Base-by-base conservation (phyloP, 1,140 invertebrate genomes). In the Papilio xuthus region DNA sequence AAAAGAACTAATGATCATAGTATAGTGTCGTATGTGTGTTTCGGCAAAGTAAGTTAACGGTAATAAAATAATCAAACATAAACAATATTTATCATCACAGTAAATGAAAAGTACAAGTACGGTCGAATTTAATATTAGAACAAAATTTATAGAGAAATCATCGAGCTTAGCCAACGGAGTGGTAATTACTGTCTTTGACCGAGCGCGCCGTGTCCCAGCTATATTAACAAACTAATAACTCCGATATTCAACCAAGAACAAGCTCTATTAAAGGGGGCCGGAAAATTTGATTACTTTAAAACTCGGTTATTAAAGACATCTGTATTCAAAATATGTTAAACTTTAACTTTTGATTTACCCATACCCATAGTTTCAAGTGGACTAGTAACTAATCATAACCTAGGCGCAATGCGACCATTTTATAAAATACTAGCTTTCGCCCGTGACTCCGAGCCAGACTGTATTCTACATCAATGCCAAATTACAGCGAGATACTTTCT, bases 161-260 rank as follows among this genome's bases (percentile, higher is more conserved):
- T 67, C 13, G 60, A 67, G 60, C 26, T 67, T 7, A 67, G 60
- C 60, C 26, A 67, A 67, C 60, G 26, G 0, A 26, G 60, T 60
- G 9, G 56, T 67, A 67, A 67, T 67, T 28, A 28, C 60, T 67
- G 60, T 67, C 60, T 67, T 67, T 67, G 60, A 67, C 26, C 60
- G 26, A 28, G 56, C 60, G 12, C 26, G 26, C 28, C 60, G 13
- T 18, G 47, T 13, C 13, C 13, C 60, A 28, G 26, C 60, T 15
- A 32, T 67, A 67, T 67, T 67, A 67, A 67, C 60, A 67, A 67
- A 67, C 60, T 67, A 67, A 67, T 67, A 67, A 67, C 60, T 28
- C 13, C 60, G 26, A 67, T 67, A 67, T 67, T 67, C 60, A 67
- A 67, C 60, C 26, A 67, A 67, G 60, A 67, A 67, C 60, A 26